These are phyloP conservation scores for Zoroaster sp. DNA, from an alignment of 53 echinoderm and acorn worm species.

Conservation along the genomic window DNA sequence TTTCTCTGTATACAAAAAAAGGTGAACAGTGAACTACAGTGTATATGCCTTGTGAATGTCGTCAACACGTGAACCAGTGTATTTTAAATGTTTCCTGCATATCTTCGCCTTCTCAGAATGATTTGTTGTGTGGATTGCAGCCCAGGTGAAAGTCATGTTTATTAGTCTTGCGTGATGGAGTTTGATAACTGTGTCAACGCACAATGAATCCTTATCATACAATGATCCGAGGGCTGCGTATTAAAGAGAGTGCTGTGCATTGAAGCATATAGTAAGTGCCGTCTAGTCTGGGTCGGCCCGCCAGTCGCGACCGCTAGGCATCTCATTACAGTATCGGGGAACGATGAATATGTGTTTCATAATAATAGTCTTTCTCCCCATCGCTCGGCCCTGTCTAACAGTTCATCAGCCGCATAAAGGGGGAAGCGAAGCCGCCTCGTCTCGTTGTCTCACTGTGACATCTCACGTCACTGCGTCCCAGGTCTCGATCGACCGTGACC, in stretches of 20 bases:
- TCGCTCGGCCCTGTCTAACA: background rate
- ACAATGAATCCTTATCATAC: slow-evolving; percentile 26
- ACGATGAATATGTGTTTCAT: no score
- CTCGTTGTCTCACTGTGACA: background rate
- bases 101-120: background rate
- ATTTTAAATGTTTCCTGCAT: background rate
- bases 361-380: background rate
- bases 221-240: background rate
- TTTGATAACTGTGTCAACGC: slow-evolving; percentile 41
- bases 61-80: background rate
- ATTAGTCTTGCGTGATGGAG: slow-evolving; percentile 45
- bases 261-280: slow-evolving; percentile 24
- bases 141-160: slow-evolving; percentile 30
- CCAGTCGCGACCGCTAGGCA: slow-evolving; percentile 35
- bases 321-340: no score
- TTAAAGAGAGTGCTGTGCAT: background rate
- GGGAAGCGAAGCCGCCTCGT: no score
- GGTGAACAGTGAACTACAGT: background rate
- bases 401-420: background rate
- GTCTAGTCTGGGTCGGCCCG: slow-evolving; percentile 20
- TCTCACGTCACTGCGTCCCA: slow-evolving; percentile 3
- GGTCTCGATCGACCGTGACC: slow-evolving; percentile 1
- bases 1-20: background rate
- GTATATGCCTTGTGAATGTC: background rate
- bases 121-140: background rate